Evolutionary conservation across 2,797 vertebrate genomes (phyloP), one percentile per base, ranked within the genome.

Genomic region (Premnoplex brunnescens): DNA sequence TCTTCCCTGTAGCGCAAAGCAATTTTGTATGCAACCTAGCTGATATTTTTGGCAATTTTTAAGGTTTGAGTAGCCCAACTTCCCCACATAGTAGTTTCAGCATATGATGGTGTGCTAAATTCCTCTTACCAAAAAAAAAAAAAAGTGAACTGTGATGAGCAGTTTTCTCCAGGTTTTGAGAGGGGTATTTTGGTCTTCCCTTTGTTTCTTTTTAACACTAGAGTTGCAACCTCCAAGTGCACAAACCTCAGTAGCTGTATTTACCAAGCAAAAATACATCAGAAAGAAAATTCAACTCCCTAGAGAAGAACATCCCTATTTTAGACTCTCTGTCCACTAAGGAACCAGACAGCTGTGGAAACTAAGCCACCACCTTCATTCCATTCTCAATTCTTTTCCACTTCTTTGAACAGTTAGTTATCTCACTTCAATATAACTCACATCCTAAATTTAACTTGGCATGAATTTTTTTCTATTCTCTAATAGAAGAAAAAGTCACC

Each of bases 311-410:
- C 13, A 87, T 73, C 55, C 58, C 34, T 89, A 73, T 81, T 93
- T 96, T 89, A 94, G 77, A 41, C 12, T 68, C 63, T 27, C 11
- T 59, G 60, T 14, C 39, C 34, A 89, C 55, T 28, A 55, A 75
- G 15, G 43, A 89, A 73, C 14, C 39, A 85, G 59, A 91, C 59
- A 93, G 80, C 71, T 96, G 91, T 28, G 59, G 44, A 95, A 96
- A 92, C 36, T 55, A 89, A 94, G 89, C 39, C 68, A 71, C n/a
- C 46, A 83, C 75, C 49, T 88, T 85, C 49, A 88, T 51, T 80
- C 68, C 71, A 1, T 46, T 82, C 77, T 87, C 64, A 66, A 4
- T 12, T 56, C 82, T 73, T 56, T 28, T 84, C 46, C n/a, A 73
- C 54, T 93, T 75, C 74, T 86, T 73, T 32, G 28, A 14, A 58